phyloP scores from a whole-genome alignment of 2,888 invertebrate species.

The Prosopocoilus inquinatus region DNA sequence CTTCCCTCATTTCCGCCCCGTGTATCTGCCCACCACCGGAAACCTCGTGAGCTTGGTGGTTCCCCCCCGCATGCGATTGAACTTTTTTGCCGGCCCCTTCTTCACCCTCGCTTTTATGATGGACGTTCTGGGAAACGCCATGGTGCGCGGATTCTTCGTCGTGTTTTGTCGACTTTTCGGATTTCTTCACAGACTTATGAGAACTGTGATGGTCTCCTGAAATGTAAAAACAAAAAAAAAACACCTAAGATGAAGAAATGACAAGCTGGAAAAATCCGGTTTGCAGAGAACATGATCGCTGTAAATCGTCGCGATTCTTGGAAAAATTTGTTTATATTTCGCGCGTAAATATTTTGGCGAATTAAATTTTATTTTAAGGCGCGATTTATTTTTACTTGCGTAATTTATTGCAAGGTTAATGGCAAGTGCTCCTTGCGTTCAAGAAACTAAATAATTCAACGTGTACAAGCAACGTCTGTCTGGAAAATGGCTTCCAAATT shows the following conservation, averaged over 20 bases:
- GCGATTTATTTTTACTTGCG: neutral
- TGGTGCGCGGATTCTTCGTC: slow-evolving; percentile 41
- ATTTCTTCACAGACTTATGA: slow-evolving; percentile 31
- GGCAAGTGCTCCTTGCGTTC: neutral
- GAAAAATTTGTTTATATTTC: neutral
- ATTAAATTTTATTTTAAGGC: neutral
- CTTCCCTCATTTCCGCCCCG: slow-evolving; percentile 40
- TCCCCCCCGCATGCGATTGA: slow-evolving; percentile 35
- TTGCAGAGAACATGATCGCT: neutral
- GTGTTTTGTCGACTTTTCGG: slow-evolving; percentile 37
- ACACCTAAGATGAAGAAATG: neutral
- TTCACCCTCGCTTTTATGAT: slow-evolving; percentile 38
- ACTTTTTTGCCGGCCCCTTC: slow-evolving; percentile 45
- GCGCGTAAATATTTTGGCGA: neutral
- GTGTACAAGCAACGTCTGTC: too few species aligned
- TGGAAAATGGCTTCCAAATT: too few species aligned
- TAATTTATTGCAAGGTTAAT: neutral
- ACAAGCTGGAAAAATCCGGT: neutral
- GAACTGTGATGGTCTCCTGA: slow-evolving; percentile 26
- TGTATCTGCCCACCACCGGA: slow-evolving; percentile 38
- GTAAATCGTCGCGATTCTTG: neutral
- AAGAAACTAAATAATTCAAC: too few species aligned
- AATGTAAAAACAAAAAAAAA: neutral
- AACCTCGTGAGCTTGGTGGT: slow-evolving; percentile 38
- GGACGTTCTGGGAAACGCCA: slow-evolving; percentile 36